Base-by-base conservation (phyloP, 2,113 vertebrate species). In the Prinia subflava region DNA sequence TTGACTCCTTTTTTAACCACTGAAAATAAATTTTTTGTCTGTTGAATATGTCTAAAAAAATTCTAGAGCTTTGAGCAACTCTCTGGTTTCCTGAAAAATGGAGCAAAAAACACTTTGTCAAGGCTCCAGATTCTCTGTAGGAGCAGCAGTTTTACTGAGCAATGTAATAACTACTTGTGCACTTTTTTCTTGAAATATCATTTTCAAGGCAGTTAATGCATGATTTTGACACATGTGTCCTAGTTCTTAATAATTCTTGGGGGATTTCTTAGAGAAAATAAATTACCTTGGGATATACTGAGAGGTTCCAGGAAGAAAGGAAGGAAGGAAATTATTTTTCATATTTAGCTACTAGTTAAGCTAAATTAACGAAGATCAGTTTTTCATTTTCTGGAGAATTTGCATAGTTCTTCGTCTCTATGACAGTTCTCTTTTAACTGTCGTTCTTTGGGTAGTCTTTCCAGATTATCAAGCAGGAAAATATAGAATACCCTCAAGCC, bases 231-330 rank as follows among this genome's bases (percentile, higher is more conserved):
- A 71, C 47, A 73, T 64, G 52, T 90, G 84, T 79, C 64, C 82
- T 78, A 71, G 28, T 89, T 96, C 71, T 89, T 93, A 94, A 53
- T 83, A 93, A 93, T 68, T 80, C 65, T 77, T 81, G 13, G 24
- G 52, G 23, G 71, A 71, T 93, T 90, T 95, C 68, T 77, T 79
- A 41, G 65, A 84, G 68, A 86, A 88, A 78, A 87, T 68, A 90
- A 74, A 83, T 74, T 85, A 83, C 52, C 23, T 73, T 76, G 22
- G 35, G 37, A 6, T 93, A 56, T 64, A 49, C 30, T 75, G 56
- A 88, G 57, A 64, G 15, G 8, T 73, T 16, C 9, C 19, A 47
- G 30, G 10, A 86, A 60, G 53, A 11, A 78, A 63, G 33, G 21
- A 70, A 56, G 41, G 47, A 76, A 77, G 41, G 42, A 90, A 80